Conservation (phyloP, 1,140 invertebrate genomes). For the Brachionus plicatilis region DNA sequence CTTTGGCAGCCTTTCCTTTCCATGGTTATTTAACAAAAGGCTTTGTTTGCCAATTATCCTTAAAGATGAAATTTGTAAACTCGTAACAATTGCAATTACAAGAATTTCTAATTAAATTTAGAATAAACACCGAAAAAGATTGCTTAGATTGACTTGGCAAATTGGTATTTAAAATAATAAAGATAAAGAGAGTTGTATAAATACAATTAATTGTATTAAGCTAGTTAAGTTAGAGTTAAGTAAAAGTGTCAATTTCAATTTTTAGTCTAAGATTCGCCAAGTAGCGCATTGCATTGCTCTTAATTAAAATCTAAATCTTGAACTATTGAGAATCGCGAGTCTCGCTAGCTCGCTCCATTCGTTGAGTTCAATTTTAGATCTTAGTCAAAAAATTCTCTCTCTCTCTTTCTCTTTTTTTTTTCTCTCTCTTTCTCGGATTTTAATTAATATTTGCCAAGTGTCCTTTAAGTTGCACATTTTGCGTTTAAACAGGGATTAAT, state of each 20-base stretch:
- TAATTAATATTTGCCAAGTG: conserved; percentile 34
- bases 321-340: background rate
- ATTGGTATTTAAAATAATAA: conserved; percentile 29
- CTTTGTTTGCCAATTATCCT: conserved; percentile 9
- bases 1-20: no score
- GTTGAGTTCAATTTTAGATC: background rate
- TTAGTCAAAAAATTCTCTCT: background rate
- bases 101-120: conserved; percentile 33
- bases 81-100: conserved; percentile 33
- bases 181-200: conserved; percentile 25
- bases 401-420: background rate
- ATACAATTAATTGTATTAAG: conserved; percentile 35
- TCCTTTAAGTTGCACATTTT: conserved; percentile 30
- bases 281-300: background rate
- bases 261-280: conserved; percentile 22
- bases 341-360: background rate
- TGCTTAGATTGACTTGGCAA: conserved; percentile 23
- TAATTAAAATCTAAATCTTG: conserved; percentile 29
- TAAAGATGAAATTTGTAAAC: conserved; percentile 27
- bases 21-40: background rate
- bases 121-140: conserved; percentile 27
- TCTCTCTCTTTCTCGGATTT: background rate
- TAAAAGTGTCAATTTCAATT: conserved; percentile 35
- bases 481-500: conserved; percentile 25
- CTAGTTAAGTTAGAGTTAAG: conserved; percentile 5